A percentile compares a stretch with the other conserved stretches of the same genome.
Conservation (phyloP, 2,888 invertebrate species). For the Drepana falcataria region DNA sequence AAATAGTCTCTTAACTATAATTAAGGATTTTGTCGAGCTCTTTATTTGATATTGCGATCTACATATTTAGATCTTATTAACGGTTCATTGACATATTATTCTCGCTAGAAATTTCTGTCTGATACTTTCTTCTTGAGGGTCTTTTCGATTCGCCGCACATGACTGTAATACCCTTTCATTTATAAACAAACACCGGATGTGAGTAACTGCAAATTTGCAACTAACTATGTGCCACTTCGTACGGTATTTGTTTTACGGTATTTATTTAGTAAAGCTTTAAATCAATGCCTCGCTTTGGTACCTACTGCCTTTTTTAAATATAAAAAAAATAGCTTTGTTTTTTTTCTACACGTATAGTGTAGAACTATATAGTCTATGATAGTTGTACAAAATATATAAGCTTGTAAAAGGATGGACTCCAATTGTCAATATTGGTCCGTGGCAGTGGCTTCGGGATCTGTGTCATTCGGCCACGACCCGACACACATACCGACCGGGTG, state of each 20-base stretch:
- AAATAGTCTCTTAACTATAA: no score
- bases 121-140: conserved; percentile 67
- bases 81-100: conserved; percentile 70
- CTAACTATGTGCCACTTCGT: neutral
- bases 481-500: conserved; percentile 53
- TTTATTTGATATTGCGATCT: no score
- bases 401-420: conserved; percentile 51
- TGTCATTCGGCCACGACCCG: conserved; percentile 63
- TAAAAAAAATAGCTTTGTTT: no score
- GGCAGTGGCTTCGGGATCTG: conserved; percentile 50
- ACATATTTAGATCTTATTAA: conserved; percentile 1
- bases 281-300: neutral
- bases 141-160: conserved; percentile 58
- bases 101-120: conserved; percentile 63
- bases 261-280: neutral
- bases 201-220: conserved; percentile 8
- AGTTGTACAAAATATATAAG: neutral
- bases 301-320: no score
- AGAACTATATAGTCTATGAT: no score
- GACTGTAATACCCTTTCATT: conserved; percentile 36
- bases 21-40: no score
- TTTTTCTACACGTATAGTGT: no score
- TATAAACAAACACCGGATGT: conserved; percentile 23
- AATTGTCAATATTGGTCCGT: conserved; percentile 45
- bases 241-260: neutral